Base-by-base conservation (phyloP, 2,113 vertebrate genomes). In the Osmerus mordax region DNA sequence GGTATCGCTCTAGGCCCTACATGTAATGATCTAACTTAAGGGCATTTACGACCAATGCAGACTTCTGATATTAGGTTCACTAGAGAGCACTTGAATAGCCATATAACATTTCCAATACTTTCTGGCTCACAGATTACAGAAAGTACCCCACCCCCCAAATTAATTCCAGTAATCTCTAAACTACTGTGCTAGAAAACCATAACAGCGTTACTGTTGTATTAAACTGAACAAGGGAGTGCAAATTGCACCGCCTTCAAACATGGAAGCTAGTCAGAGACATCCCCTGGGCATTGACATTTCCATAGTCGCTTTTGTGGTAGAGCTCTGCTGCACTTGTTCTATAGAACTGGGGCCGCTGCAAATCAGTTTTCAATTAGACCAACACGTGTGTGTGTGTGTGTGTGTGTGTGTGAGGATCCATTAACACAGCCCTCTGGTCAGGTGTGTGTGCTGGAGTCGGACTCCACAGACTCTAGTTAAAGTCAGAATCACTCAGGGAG, bases 331-430 rank as follows among this genome's bases (percentile, higher is more conserved):
- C 75, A 80, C 83, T 76, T 82, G 78, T 65, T 78, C 61, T 60
- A 32, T 53, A 72, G 67, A 21, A 60, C 55, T 47, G 15, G 13
- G 19, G 54, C 58, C 23, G 47, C 58, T 79, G 74, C 67, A 75
- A 86, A 78, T 78, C 41, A 6, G 73, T 73, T 80, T 84, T 55
- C 83, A 87, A 87, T 91, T 79, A 81, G 67, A 71, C 81, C 76
- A 74, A 70, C 70, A 61, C 75, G 69, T 72, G 71, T 23, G 58
- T 41, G 52, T 60, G 41, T 59, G 66, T 58, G 66, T 56, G 14
- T n/a, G n/a, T n/a, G n/a, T 21, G 81, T 83, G 77, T 73, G 78
- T 47, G 60, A 76, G 21, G 18, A 12, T 11, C 21, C 58, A 21
- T 60, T n/a, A 19, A 21, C n/a, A n/a, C 58, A 9, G 21, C 18